These are phyloP conservation scores for Pogonocherus hispidulus DNA, from an alignment of 2,888 invertebrate species.

Conservation along the genomic window DNA sequence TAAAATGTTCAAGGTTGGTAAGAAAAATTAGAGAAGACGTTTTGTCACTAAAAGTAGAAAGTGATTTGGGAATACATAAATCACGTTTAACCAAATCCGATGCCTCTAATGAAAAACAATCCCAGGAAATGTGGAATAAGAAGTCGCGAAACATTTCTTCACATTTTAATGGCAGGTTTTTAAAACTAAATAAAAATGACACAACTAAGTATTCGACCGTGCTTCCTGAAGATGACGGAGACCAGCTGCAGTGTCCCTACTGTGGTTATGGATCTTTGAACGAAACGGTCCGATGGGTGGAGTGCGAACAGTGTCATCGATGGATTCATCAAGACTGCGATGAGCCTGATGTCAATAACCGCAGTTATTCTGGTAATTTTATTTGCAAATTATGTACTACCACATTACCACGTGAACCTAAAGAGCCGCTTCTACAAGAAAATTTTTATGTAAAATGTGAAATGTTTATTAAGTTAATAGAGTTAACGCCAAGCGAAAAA, in stretches of 20 bases:
- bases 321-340: conserved; percentile 7
- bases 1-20: conserved; percentile 13
- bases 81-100: conserved; percentile 9
- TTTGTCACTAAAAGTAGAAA: conserved; percentile 6
- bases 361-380: neutral
- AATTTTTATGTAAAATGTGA: neutral
- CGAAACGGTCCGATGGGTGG: neutral
- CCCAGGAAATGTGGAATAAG: conserved; percentile 13
- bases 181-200: neutral
- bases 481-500: neutral
- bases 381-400: neutral
- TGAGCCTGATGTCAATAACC: neutral
- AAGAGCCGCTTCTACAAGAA: neutral
- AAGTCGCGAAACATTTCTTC: neutral
- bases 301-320: neutral
- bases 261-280: neutral
- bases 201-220: neutral
- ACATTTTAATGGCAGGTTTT: neutral
- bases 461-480: neutral
- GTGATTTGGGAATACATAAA: conserved; percentile 4
- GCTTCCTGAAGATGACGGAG: neutral
- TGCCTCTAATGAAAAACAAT: conserved; percentile 4
- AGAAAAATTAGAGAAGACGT: conserved; percentile 16
- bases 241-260: neutral
- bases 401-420: neutral